Evolutionary conservation across 2,797 vertebrate genomes (phyloP).

Genomic region (Anisognathus igniventris): DNA sequence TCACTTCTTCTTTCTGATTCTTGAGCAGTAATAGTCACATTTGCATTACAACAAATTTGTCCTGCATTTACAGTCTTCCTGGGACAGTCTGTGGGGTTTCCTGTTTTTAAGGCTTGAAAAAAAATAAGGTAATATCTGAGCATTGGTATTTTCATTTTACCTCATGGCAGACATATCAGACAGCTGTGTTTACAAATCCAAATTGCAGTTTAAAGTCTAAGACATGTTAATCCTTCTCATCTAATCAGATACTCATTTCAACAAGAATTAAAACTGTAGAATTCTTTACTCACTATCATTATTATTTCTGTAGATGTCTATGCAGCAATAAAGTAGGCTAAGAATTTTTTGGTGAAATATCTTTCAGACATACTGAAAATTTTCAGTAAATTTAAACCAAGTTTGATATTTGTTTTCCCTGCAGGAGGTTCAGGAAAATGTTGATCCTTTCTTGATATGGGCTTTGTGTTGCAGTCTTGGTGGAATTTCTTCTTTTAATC

Average conservation of each 20-base stretch:
- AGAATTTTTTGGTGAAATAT: not conserved
- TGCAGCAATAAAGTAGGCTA: not conserved
- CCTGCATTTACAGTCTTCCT: not conserved
- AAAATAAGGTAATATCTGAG: not conserved
- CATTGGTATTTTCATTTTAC: not conserved
- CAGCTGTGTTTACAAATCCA: constrained; percentile 36
- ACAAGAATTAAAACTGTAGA: not conserved
- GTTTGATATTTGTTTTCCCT: not conserved
- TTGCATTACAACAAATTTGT: not conserved
- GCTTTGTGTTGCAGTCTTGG: not conserved
- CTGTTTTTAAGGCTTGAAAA: not conserved
- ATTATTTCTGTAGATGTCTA: not conserved
- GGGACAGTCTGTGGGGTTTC: not conserved
- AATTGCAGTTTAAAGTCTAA: constrained; percentile 8
- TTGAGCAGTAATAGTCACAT: not conserved
- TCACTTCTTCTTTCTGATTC: not conserved
- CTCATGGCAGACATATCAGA: not conserved
- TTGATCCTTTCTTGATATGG: not conserved
- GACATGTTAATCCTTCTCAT: constrained; percentile 10
- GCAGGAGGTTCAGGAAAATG: not conserved
- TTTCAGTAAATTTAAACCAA: not conserved
- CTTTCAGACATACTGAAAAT: not conserved
- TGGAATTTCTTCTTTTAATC: not conserved
- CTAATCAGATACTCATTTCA: constrained; percentile 28
- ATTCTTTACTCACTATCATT: not conserved